phyloP scores from a whole-genome alignment of 2,888 invertebrate genomes.

The Lithophane socia region DNA sequence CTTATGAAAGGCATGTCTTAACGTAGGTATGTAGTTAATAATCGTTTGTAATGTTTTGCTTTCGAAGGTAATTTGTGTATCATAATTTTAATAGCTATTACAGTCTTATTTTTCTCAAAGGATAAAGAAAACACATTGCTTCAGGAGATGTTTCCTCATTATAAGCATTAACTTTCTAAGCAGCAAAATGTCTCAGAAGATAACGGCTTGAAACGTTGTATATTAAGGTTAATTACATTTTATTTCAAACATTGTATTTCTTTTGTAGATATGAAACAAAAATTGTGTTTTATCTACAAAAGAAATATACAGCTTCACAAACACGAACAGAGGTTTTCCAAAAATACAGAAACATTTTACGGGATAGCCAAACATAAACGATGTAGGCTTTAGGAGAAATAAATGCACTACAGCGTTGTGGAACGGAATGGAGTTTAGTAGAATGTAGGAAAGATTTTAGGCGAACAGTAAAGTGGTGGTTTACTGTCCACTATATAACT shows the following conservation, averaged over 20 bases:
- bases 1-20: slow-evolving; percentile 46
- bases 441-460: slow-evolving; percentile 80
- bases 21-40: slow-evolving; percentile 24
- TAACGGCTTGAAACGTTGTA: slow-evolving; percentile 21
- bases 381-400: slow-evolving; percentile 44
- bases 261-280: neutral
- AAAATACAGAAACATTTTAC: slow-evolving; percentile 29
- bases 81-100: slow-evolving; percentile 46
- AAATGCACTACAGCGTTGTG: slow-evolving; percentile 62
- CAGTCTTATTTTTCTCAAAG: slow-evolving; percentile 33
- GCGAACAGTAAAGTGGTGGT: slow-evolving; percentile 68
- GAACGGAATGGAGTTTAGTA: slow-evolving; percentile 71
- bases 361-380: slow-evolving; percentile 30
- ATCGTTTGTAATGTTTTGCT: slow-evolving; percentile 59
- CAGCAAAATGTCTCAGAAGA: slow-evolving; percentile 17
- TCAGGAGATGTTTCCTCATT: slow-evolving; percentile 22
- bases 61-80: slow-evolving; percentile 54
- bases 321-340: slow-evolving; percentile 11
- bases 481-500: slow-evolving; percentile 66
- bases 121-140: slow-evolving; percentile 49
- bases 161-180: slow-evolving; percentile 27
- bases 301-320: slow-evolving; percentile 10
- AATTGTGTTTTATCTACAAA: slow-evolving; percentile 7
- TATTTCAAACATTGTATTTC: slow-evolving; percentile 4
- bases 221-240: slow-evolving; percentile 23